Conservation (phyloP, 2,113 vertebrate species). For the Reinhardtius hippoglossoides region DNA sequence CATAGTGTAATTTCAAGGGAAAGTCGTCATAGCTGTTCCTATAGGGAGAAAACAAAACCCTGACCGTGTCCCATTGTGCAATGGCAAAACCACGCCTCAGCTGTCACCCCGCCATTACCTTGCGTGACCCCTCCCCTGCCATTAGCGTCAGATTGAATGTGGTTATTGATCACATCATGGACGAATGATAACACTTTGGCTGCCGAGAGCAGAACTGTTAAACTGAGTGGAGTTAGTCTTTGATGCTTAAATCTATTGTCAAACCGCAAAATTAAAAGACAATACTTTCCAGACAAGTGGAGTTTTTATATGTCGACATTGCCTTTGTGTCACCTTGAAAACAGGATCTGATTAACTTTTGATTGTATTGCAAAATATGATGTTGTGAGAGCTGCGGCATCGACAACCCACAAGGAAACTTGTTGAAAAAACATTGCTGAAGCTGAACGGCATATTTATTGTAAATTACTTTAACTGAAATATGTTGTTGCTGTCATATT, state of each 20-base stretch:
- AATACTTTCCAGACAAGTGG: neutral
- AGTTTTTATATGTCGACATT: neutral
- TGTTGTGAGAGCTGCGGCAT: neutral
- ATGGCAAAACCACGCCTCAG: constrained; percentile 9
- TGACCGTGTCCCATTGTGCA: no score
- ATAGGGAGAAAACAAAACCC: no score
- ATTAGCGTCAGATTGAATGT: constrained; percentile 62
- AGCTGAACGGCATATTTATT: constrained; percentile 30
- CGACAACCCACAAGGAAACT: constrained; percentile 1
- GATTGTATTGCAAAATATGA: constrained; percentile 26
- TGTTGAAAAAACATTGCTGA: neutral
- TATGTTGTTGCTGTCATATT: constrained; percentile 37
- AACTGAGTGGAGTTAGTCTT: no score
- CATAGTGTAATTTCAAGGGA: neutral
- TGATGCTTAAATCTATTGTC: no score
- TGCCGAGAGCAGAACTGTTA: constrained; percentile 47
- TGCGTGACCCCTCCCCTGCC: constrained; percentile 43
- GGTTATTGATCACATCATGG: constrained; percentile 70
- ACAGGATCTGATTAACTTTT: neutral
- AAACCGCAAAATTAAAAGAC: constrained; percentile 38
- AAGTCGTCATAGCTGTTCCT: no score
- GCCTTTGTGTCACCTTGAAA: constrained; percentile 41
- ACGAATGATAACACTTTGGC: constrained; percentile 63
- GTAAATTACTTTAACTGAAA: constrained; percentile 31
- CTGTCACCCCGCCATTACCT: constrained; percentile 38